These are phyloP conservation scores for Zootoca vivipara DNA, from an alignment of 2,113 vertebrate species.

Conservation along the genomic window DNA sequence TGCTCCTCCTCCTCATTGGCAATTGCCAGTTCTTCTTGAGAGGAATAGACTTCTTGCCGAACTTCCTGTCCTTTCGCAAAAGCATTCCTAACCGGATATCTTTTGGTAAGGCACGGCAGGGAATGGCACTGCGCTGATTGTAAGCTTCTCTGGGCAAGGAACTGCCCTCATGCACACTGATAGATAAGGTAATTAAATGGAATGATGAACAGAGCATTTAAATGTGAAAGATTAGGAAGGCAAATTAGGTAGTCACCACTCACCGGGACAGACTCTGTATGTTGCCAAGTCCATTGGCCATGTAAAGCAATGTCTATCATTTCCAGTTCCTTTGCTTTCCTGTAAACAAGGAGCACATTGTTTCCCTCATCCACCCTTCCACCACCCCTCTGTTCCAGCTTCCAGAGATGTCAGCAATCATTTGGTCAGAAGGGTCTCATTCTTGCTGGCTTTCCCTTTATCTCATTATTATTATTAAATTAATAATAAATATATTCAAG, in stretches of 20 bases:
- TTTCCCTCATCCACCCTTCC: constrained; percentile 48
- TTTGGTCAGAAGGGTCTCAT: constrained; percentile 31
- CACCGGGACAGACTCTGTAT: neutral
- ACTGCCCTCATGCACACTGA: neutral
- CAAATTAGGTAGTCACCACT: neutral
- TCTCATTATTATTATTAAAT: constrained; percentile 50
- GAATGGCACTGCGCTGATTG: too few relatives aligned
- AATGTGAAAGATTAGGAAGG: neutral
- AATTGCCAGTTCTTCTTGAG: too few relatives aligned
- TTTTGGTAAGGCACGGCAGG: too few relatives aligned
- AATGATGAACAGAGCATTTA: neutral
- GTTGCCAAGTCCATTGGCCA: neutral
- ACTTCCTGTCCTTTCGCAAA: too few relatives aligned
- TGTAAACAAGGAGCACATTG: constrained; percentile 9
- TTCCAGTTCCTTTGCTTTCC: neutral
- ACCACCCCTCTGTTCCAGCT: constrained; percentile 32
- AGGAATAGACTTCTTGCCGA: too few relatives aligned
- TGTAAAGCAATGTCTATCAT: neutral
- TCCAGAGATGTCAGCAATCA: constrained; percentile 37
- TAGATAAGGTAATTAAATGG: neutral
- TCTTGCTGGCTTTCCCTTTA: neutral
- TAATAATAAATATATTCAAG: constrained; percentile 34
- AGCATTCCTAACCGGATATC: too few relatives aligned
- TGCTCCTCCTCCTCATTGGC: too few relatives aligned
- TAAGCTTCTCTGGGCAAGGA: neutral